phyloP scores from a whole-genome alignment of 2,888 invertebrate species.

The Leptopilina syphax region DNA sequence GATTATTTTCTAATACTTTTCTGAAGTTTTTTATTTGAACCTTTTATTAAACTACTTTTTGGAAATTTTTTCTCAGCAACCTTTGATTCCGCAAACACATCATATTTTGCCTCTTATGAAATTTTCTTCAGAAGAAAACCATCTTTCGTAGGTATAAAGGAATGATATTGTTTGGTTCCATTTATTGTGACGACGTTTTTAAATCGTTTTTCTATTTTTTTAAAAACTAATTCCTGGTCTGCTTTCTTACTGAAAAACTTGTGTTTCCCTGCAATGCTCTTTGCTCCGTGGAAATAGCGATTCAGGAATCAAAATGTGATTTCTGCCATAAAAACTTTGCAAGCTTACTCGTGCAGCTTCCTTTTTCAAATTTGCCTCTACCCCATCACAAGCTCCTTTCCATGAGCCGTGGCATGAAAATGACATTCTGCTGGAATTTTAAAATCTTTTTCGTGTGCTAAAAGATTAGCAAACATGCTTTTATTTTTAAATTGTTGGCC shows the following conservation, averaged over 20 bases:
- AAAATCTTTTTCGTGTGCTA: constrained; percentile 48
- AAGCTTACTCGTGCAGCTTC: background rate
- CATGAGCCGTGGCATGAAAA: background rate
- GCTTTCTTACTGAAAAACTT: constrained; percentile 31
- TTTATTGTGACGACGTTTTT: background rate
- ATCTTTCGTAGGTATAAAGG: background rate
- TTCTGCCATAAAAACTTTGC: background rate
- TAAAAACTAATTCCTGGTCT: background rate
- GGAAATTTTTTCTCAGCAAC: no score
- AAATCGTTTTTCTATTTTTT: background rate
- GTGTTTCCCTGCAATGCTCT: background rate
- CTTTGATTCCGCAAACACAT: background rate
- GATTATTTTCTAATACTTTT: no score
- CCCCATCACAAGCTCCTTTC: background rate
- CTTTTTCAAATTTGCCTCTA: background rate
- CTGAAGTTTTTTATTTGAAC: no score
- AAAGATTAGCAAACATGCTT: constrained; percentile 47
- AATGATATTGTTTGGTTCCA: background rate
- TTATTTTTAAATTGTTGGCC: constrained; percentile 43
- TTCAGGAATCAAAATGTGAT: constrained; percentile 24
- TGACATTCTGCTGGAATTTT: constrained; percentile 53
- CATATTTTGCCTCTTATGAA: no score
- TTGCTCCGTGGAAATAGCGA: background rate
- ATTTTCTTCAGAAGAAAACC: background rate
- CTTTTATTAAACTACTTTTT: no score